Conservation (phyloP, 2,888 invertebrate genomes). For the Luperina testacea region DNA sequence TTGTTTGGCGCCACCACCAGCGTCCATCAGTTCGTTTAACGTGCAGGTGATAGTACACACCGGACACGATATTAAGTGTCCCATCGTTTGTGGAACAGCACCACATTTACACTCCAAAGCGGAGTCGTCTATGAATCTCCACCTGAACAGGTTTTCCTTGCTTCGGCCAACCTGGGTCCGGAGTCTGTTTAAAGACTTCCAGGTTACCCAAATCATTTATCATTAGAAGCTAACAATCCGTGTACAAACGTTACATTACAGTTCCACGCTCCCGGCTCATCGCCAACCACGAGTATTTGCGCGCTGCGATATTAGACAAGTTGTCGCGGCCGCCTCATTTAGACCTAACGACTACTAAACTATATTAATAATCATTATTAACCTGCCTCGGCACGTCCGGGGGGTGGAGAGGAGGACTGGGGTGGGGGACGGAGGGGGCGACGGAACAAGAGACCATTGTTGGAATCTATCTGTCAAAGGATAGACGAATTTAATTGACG, state of each 20-base stretch:
- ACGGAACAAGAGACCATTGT: constrained; percentile 65
- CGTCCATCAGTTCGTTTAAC: too few relatives aligned
- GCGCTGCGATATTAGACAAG: constrained; percentile 85
- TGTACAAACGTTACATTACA: constrained; percentile 24
- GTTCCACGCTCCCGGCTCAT: constrained; percentile 66
- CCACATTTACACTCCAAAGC: too few relatives aligned
- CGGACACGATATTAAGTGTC: too few relatives aligned
- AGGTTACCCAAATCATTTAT: not conserved
- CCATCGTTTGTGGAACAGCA: too few relatives aligned
- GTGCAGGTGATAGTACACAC: too few relatives aligned
- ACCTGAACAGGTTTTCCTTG: too few relatives aligned
- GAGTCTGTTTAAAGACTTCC: too few relatives aligned
- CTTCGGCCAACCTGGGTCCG: too few relatives aligned
- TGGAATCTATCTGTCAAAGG: constrained; percentile 78
- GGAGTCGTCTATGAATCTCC: too few relatives aligned
- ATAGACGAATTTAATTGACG: constrained; percentile 82
- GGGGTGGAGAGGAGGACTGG: constrained; percentile 46
- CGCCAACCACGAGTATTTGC: constrained; percentile 81
- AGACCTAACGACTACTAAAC: constrained; percentile 84
- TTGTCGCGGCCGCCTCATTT: constrained; percentile 81
- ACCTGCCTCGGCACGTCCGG: constrained; percentile 73
- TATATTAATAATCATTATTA: constrained; percentile 89
- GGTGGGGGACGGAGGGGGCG: constrained; percentile 30
- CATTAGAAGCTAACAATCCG: not conserved
- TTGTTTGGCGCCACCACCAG: too few relatives aligned